A percentile compares a stretch with the other conserved stretches of the same genome.
These are phyloP conservation scores for Dromaius novaehollandiae DNA, from an alignment of 2,113 vertebrate species.

Conservation along the genomic window DNA sequence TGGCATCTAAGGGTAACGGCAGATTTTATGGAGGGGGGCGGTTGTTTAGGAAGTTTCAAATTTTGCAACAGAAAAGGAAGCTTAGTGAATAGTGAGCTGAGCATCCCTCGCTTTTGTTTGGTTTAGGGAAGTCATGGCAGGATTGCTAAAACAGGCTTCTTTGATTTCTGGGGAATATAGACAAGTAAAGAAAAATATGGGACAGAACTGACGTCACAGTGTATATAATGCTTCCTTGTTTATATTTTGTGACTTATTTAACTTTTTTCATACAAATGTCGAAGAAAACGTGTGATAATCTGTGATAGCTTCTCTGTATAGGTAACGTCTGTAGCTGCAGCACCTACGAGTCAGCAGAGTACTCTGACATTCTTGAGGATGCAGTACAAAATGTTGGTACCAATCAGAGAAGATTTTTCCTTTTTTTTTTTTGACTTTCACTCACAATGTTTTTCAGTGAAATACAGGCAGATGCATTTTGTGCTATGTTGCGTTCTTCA, in stretches of 20 bases:
- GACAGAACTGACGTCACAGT: rapidly evolving
- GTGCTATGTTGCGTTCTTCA: neutral
- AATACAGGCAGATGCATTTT: neutral
- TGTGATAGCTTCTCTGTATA: neutral
- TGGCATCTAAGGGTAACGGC: conserved; percentile 40
- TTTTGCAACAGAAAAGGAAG: neutral
- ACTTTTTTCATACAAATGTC: neutral
- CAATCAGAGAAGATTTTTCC: neutral
- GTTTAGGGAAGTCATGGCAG: neutral
- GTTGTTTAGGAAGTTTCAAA: neutral
- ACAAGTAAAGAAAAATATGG: neutral
- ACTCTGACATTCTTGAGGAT: neutral
- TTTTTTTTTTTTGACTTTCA: neutral
- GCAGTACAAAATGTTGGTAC: neutral
- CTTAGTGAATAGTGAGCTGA: neutral
- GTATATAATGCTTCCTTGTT: neutral
- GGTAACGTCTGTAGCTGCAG: neutral
- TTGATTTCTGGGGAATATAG: neutral
- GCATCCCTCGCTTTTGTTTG: neutral
- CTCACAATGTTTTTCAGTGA: neutral
- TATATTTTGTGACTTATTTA: neutral
- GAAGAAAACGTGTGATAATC: neutral
- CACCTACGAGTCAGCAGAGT: neutral
- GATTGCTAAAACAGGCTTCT: neutral
- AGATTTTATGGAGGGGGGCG: neutral